Evolutionary conservation across 1,140 invertebrate genomes (phyloP).

Genomic region (Lethocerus indicus): DNA sequence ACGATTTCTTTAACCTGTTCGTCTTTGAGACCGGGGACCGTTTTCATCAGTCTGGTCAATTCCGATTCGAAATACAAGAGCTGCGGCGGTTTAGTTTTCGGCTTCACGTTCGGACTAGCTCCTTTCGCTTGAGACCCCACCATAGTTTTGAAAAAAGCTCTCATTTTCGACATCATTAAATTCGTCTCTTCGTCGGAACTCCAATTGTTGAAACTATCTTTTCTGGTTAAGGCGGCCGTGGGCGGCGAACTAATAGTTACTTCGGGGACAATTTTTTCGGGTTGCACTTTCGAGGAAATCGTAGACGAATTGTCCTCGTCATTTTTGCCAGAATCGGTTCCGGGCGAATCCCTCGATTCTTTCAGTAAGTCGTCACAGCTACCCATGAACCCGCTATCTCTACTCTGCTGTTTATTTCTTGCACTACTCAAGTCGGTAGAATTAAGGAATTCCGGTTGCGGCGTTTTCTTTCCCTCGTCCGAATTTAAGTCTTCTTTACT

Average conservation of each 20-base stretch:
- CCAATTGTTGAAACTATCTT: conserved; percentile 86
- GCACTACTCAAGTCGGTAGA: conserved; percentile 16
- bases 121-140: conserved; percentile 33
- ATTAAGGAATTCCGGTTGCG: conserved; percentile 29
- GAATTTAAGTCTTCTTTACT: conserved; percentile 28
- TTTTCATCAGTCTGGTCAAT: conserved; percentile 78
- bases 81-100: conserved; percentile 50
- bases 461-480: conserved; percentile 32
- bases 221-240: conserved; percentile 42
- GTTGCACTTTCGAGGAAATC: conserved; percentile 8
- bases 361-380: conserved; percentile 72
- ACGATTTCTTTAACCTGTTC: conserved; percentile 82
- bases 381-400: conserved; percentile 73
- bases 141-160: conserved; percentile 79
- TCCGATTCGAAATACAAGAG: conserved; percentile 76
- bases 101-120: conserved; percentile 14
- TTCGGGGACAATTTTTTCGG: background rate
- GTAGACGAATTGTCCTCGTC: conserved; percentile 11
- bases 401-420: conserved; percentile 51
- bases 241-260: conserved; percentile 22
- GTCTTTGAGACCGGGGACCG: conserved; percentile 72
- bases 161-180: conserved; percentile 86
- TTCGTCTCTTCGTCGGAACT: conserved; percentile 86
- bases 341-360: conserved; percentile 25
- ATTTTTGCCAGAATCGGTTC: conserved; percentile 18